Base-by-base conservation (phyloP, 2,797 vertebrate genomes). In the Spizella passerina region DNA sequence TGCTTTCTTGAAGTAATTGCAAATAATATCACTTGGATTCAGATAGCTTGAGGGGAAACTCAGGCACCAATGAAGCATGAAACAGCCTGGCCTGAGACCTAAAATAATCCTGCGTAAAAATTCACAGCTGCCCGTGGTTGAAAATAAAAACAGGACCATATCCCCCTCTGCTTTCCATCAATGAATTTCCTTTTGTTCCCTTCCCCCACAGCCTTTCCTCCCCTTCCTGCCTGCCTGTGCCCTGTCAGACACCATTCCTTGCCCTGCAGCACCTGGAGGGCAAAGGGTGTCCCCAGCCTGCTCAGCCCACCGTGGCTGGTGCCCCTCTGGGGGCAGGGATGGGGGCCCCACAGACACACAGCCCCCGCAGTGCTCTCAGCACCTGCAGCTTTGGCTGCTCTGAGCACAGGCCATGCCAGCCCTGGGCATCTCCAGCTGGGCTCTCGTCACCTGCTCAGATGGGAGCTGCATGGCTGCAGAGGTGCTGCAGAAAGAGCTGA, bases 1-100 rank as follows among this genome's bases (percentile, higher is more conserved):
- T 96, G 87, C 82, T 91, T 94, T 96, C 80, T 95, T 88, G 75
- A 88, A 86, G 66, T 69, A 93, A 96, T 88, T 94, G 94, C 88
- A 87, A 94, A 94, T 86, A 86, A 69, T 73, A 92, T 97, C 85
- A 81, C 78, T 91, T 77, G 89, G 76, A 93, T 92, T 94, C 71
- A 90, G 86, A 93, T 46, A 94, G 87, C 86, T 90, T 32, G 86
- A 94, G 70, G 87, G 86, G 57, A 90, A 87, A 63, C 47, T 71
- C 81, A 71, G 81, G 50, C 85, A 75, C 22, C 5, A 0, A 60
- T 1, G 56, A 91, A 84, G 83, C 79, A 66, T 82, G 94, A 95
- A 94, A 86, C 80, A 79, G 78, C 59, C 73, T 94, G 83, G 81
- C 36, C 70, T 1, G 8, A 95, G 63, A 82, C 47, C 55, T 66